Conservation (phyloP, 2,888 invertebrate genomes). For the Anthophora plumipes region DNA sequence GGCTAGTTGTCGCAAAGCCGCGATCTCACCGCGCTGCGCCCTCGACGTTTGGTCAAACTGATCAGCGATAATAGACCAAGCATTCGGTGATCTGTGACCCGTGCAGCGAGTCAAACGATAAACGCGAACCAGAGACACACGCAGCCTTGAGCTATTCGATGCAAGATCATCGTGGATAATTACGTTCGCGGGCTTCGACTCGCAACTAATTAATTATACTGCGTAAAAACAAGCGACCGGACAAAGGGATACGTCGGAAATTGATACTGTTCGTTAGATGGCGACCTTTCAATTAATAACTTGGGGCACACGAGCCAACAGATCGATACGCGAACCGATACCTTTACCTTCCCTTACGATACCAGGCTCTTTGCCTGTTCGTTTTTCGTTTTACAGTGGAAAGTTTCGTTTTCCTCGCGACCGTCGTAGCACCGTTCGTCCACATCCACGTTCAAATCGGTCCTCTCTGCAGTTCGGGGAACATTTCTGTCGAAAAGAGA, state of each 20-base stretch:
- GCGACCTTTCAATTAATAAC: slow-evolving; percentile 32
- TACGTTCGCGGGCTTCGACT: slow-evolving; percentile 24
- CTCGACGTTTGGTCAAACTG: neutral
- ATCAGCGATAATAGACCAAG: slow-evolving; percentile 28
- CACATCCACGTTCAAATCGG: neutral
- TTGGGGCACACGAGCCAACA: neutral
- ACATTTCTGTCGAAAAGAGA: neutral
- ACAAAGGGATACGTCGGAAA: slow-evolving; percentile 19
- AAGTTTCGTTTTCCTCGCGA: neutral
- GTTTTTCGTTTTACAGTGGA: neutral
- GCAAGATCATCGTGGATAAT: slow-evolving; percentile 40
- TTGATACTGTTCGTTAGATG: slow-evolving; percentile 26
- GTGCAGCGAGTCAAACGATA: slow-evolving; percentile 10
- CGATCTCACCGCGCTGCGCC: neutral
- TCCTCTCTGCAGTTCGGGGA: neutral
- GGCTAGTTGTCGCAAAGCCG: slow-evolving; percentile 32
- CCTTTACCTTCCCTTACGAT: neutral
- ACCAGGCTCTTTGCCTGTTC: neutral
- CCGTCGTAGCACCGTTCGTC: neutral
- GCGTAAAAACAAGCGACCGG: slow-evolving; percentile 23
- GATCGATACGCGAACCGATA: slow-evolving; percentile 13
- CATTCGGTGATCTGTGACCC: slow-evolving; percentile 10
- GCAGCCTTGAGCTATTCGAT: slow-evolving; percentile 8
- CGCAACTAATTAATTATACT: slow-evolving; percentile 33
- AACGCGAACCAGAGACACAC: slow-evolving; percentile 8